A percentile compares a stretch with the other conserved stretches of the same genome.
phyloP scores from a whole-genome alignment of 2,797 vertebrate species.

The Anguilla marmorata region DNA sequence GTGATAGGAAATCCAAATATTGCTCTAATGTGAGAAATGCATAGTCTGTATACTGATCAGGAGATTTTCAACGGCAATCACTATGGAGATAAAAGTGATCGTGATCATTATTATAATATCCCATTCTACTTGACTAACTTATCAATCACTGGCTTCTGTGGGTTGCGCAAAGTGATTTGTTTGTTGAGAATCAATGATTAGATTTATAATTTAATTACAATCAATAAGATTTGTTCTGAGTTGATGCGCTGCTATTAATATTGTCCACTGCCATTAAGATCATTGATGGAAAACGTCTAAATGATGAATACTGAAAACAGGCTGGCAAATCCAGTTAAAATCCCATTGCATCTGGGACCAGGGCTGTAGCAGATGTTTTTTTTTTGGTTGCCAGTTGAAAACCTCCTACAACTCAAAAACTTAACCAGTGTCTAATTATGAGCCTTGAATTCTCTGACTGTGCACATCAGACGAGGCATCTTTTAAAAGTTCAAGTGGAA shows the following conservation, averaged over 20 bases:
- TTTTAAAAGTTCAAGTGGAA: background rate
- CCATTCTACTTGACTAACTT: background rate
- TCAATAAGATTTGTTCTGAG: background rate
- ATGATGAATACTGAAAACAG: background rate
- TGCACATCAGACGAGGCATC: background rate
- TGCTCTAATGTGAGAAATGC: background rate
- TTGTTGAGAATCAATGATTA: slow-evolving; percentile 9
- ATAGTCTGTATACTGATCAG: background rate
- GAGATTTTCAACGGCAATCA: background rate
- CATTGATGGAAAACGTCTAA: background rate
- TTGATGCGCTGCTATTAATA: background rate
- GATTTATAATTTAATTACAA: background rate
- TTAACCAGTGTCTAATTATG: background rate
- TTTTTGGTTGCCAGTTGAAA: background rate
- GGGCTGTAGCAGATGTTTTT: too few relatives aligned
- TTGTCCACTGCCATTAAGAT: background rate
- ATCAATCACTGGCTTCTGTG: background rate
- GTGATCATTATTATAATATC: background rate
- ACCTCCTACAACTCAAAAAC: background rate
- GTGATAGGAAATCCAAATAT: background rate
- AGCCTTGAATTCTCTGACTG: background rate
- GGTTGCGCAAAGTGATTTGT: background rate
- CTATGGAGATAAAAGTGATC: background rate
- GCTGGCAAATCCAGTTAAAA: background rate
- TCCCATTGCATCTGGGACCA: background rate